Evolutionary conservation across 2,113 vertebrate genomes (phyloP).

Genomic region (Labeo rohita): DNA sequence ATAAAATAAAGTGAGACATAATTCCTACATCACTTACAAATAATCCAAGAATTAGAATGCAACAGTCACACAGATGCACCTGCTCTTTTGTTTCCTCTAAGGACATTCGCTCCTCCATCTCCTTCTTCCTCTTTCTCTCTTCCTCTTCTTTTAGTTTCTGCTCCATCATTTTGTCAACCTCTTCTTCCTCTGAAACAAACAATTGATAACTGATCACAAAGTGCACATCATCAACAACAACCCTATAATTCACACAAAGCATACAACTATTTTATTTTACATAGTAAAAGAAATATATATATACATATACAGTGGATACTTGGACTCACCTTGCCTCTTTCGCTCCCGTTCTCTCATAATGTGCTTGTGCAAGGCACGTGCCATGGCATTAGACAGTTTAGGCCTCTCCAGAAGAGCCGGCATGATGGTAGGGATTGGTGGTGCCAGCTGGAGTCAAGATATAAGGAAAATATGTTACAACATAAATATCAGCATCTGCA

Average conservation of each 20-base stretch:
- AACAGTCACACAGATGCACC: conserved; percentile 59
- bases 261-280: too few relatives aligned
- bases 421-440: conserved; percentile 82
- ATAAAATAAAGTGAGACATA: neutral
- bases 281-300: too few relatives aligned
- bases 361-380: conserved; percentile 89
- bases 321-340: conserved; percentile 84
- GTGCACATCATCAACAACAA: neutral
- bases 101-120: conserved; percentile 93
- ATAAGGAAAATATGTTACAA: neutral
- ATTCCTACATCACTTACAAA: neutral
- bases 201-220: neutral
- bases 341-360: conserved; percentile 92
- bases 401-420: conserved; percentile 92
- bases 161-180: conserved; percentile 97
- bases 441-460: conserved; percentile 72
- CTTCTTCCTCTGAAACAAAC: conserved; percentile 84
- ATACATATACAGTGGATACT: neutral
- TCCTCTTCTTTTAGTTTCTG: conserved; percentile 93
- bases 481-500: neutral
- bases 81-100: conserved; percentile 89
- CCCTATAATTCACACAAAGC: neutral
- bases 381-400: conserved; percentile 93
- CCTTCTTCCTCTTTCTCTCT: conserved; percentile 88
- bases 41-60: neutral